phyloP scores from a whole-genome alignment of 2,113 vertebrate species.

The Oryzias melastigma region DNA sequence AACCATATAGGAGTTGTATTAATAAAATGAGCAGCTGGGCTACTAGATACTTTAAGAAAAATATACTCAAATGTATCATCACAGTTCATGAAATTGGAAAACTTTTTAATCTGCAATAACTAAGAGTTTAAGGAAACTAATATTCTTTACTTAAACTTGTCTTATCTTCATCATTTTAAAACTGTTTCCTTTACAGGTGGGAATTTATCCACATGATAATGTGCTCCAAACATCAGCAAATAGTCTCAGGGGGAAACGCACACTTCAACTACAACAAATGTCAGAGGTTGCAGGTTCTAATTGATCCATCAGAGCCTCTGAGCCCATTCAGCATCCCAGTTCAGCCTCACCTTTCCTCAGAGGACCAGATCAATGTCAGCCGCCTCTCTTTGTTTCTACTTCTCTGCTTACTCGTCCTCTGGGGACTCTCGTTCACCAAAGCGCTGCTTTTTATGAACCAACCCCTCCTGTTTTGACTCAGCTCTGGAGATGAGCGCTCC shows the following conservation, averaged over 20 bases:
- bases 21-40: too few relatives aligned
- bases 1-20: too few relatives aligned
- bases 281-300: conserved; percentile 51
- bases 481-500: conserved; percentile 4
- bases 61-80: too few relatives aligned
- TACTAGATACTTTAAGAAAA: too few relatives aligned
- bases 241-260: conserved; percentile 37
- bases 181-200: conserved; percentile 1
- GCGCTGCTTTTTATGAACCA: conserved; percentile 10
- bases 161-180: too few relatives aligned
- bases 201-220: conserved; percentile 21
- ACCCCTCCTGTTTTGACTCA: conserved; percentile 10
- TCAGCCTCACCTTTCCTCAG: conserved; percentile 44
- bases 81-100: too few relatives aligned
- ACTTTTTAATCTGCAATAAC: too few relatives aligned
- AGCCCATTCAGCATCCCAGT: conserved; percentile 59
- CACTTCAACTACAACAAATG: conserved; percentile 52
- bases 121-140: too few relatives aligned
- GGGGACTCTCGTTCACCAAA: background rate
- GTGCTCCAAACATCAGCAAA: conserved; percentile 29
- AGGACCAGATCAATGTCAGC: conserved; percentile 45
- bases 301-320: conserved; percentile 56
- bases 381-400: conserved; percentile 3
- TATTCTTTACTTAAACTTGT: too few relatives aligned
- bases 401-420: conserved; percentile 9